These are phyloP conservation scores for Hydrotaea cyrtoneurina DNA, from an alignment of 2,888 invertebrate genomes.

Conservation along the genomic window DNA sequence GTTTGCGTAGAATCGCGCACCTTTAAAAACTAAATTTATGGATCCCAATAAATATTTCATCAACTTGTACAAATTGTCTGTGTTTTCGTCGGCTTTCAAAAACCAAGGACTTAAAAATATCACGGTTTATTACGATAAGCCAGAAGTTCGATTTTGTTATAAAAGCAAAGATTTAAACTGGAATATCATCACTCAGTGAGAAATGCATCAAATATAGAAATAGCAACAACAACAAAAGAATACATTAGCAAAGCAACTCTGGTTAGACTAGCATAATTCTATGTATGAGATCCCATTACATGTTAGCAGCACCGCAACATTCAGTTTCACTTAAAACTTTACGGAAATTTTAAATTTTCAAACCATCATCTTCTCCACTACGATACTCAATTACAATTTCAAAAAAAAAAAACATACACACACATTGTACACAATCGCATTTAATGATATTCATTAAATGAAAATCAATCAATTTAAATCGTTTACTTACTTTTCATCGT, in stretches of 20 bases:
- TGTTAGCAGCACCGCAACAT: neutral
- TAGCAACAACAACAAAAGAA: conserved; percentile 3
- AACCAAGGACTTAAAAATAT: no score
- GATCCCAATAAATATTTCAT: no score
- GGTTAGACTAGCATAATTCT: neutral
- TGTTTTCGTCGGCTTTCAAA: no score
- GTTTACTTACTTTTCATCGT: conserved; percentile 91
- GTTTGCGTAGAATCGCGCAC: no score
- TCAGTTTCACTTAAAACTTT: neutral
- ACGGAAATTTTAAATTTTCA: conserved; percentile 41
- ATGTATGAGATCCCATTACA: neutral
- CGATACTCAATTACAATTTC: neutral
- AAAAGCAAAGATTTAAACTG: no score
- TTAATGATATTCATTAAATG: conserved; percentile 5
- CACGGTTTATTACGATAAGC: no score
- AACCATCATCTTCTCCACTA: neutral
- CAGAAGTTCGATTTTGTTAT: no score
- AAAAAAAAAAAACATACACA: neutral
- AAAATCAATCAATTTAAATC: conserved; percentile 8
- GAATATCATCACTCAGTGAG: no score
- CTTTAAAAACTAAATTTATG: no score
- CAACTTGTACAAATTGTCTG: no score
- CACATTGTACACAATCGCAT: neutral
- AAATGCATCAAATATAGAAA: neutral
- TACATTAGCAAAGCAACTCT: neutral